Conservation (phyloP, 2,888 invertebrate genomes). For the Trachelus stipa region DNA sequence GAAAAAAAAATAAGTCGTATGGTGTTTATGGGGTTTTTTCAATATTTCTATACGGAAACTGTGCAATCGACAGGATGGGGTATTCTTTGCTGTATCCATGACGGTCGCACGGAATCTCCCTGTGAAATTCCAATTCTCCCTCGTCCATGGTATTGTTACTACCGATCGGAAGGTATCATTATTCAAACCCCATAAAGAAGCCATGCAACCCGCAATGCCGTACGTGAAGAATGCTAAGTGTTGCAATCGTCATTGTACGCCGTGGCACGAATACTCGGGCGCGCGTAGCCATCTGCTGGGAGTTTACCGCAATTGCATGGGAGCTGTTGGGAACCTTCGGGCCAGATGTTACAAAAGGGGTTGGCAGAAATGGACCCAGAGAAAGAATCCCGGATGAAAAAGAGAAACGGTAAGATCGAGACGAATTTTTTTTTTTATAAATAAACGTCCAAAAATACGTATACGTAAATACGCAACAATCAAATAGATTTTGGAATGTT, state of each 20-base stretch:
- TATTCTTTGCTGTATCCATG: background rate
- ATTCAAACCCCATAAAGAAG: conserved; percentile 48
- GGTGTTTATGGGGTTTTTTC: background rate
- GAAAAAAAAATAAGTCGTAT: background rate
- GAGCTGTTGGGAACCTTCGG: background rate
- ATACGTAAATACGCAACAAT: background rate
- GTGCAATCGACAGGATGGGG: background rate
- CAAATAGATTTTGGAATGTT: too few relatives aligned
- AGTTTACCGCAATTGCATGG: conserved; percentile 40
- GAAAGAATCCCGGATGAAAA: background rate
- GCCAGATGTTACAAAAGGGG: conserved; percentile 31
- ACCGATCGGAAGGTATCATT: conserved; percentile 44
- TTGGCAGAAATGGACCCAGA: background rate
- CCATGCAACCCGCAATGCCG: conserved; percentile 33
- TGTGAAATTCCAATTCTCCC: background rate
- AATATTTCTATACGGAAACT: background rate
- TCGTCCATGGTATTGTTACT: background rate
- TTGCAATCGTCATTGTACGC: conserved; percentile 46
- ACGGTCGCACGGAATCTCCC: background rate
- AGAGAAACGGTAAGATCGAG: background rate
- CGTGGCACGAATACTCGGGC: conserved; percentile 23
- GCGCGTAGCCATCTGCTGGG: conserved; percentile 40
- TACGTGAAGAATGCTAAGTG: conserved; percentile 45
- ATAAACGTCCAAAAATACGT: background rate
- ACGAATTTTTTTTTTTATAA: background rate